Conservation (phyloP, 2,113 vertebrate species). For the Tenebrosternarchus preto region DNA sequence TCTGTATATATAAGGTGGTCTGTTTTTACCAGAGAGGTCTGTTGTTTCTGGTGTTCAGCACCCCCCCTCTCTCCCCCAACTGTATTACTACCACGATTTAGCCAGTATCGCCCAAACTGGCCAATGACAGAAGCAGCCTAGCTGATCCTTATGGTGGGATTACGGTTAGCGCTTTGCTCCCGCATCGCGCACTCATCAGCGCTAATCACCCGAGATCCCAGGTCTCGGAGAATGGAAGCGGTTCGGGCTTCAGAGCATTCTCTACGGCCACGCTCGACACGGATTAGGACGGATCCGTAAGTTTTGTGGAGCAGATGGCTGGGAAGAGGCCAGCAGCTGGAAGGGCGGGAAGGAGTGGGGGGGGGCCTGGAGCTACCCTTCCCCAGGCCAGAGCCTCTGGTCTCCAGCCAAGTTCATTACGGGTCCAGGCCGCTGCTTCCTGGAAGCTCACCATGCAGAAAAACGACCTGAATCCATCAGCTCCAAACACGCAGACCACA, state of each 20-base stretch:
- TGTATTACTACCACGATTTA: not conserved
- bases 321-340: slow-evolving; percentile 58
- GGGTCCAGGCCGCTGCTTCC: slow-evolving; percentile 29
- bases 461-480: slow-evolving; percentile 38
- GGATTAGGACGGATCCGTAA: slow-evolving; percentile 64
- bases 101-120: not conserved
- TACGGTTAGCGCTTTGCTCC: slow-evolving; percentile 29
- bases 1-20: too few species aligned
- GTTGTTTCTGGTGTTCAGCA: too few species aligned
- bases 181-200: slow-evolving; percentile 26
- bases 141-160: slow-evolving; percentile 27
- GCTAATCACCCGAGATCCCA: slow-evolving; percentile 45
- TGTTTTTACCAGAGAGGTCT: too few species aligned
- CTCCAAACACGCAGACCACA: not conserved
- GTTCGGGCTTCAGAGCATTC: slow-evolving; percentile 15
- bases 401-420: slow-evolving; percentile 54
- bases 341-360: too few species aligned
- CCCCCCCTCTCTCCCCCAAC: not conserved
- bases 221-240: not conserved
- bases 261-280: slow-evolving; percentile 40
- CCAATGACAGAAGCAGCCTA: slow-evolving; percentile 5
- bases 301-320: slow-evolving; percentile 62
- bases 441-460: slow-evolving; percentile 36
- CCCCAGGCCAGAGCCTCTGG: slow-evolving; percentile 53
- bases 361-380: slow-evolving; percentile 52